Conservation (phyloP, 2,113 vertebrate genomes). For the Gavialis gangeticus region DNA sequence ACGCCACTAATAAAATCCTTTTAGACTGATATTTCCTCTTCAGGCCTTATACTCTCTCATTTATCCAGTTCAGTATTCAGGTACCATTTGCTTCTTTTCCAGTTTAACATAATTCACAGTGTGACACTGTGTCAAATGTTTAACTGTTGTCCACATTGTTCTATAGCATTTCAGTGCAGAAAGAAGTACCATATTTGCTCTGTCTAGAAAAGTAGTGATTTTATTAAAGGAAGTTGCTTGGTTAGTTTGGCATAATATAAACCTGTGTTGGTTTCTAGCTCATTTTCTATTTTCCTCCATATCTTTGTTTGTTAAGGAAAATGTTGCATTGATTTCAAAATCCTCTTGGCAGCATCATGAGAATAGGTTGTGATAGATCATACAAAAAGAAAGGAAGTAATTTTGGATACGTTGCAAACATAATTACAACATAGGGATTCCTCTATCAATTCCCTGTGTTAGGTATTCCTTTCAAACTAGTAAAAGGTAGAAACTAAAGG, state of each 20-base stretch:
- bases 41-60: neutral
- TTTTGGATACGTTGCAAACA: neutral
- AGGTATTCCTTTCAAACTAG: neutral
- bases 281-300: neutral
- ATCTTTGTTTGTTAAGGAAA: neutral
- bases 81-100: neutral
- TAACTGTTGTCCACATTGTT: neutral
- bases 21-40: neutral
- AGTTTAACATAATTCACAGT: neutral
- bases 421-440: neutral
- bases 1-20: neutral
- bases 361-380: constrained; percentile 7
- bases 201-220: neutral
- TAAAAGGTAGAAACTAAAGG: neutral
- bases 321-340: neutral
- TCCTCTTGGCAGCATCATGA: neutral
- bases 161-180: neutral
- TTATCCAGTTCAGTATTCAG: neutral
- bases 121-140: neutral
- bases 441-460: neutral
- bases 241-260: neutral
- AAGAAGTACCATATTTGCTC: neutral
- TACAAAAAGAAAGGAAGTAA: neutral
- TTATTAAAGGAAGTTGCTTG: neutral
- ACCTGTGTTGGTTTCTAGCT: neutral